These are phyloP conservation scores for Theocolax elegans DNA, from an alignment of 1,140 invertebrate genomes.

Conservation along the genomic window DNA sequence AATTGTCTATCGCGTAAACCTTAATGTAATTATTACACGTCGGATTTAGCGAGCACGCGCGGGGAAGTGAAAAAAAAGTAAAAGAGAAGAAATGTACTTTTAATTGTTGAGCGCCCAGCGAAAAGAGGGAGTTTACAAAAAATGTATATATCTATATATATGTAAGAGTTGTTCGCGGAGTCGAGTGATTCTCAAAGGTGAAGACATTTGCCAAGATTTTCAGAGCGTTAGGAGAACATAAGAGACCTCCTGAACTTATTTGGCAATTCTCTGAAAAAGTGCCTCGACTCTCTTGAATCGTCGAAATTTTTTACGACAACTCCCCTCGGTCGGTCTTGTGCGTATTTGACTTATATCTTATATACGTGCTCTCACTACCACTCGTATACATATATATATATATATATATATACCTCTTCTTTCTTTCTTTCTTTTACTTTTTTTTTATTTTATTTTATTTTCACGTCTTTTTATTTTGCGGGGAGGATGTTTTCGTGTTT, in stretches of 20 bases:
- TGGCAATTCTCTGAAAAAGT: constrained; percentile 35
- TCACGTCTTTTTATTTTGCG: no score
- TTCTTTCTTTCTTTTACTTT: constrained; percentile 10
- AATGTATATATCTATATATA: constrained; percentile 19
- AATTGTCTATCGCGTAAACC: constrained; percentile 19
- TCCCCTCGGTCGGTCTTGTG: constrained; percentile 1
- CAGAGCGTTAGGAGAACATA: constrained; percentile 5
- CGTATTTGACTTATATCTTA: constrained; percentile 28
- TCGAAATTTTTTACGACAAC: no score
- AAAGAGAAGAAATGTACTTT: constrained; percentile 45
- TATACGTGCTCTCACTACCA: not conserved
- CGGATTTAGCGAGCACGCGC: no score
- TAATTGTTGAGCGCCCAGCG: constrained; percentile 45
- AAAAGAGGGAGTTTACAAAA: no score
- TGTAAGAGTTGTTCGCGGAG: constrained; percentile 19
- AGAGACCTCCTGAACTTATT: constrained; percentile 37
- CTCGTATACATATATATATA: no score
- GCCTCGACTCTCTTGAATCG: not conserved
- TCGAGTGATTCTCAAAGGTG: constrained; percentile 44
- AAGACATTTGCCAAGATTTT: constrained; percentile 43
- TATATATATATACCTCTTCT: not conserved
- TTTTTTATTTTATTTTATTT: no score
- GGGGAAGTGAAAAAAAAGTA: not conserved
- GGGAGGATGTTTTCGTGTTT: no score
- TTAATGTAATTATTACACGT: constrained; percentile 43